Percentiles rank a stretch among this genome's conserved stretches.
phyloP scores from a whole-genome alignment of 2,888 invertebrate genomes.

The Catocala sponsa region DNA sequence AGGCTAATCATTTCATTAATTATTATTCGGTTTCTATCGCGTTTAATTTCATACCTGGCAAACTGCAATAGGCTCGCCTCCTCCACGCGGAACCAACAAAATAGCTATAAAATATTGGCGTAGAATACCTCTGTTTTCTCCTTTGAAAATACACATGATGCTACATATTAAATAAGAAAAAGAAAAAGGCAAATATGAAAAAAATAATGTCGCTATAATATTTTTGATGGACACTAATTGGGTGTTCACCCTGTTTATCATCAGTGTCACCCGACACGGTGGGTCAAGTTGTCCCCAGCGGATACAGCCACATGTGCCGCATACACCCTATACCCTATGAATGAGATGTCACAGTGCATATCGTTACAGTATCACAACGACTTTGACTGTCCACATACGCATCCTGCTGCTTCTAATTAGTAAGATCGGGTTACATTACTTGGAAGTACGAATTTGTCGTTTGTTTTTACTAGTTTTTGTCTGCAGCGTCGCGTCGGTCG shows the following conservation, averaged over 20 bases:
- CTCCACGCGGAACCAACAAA: no score
- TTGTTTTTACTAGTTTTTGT: not conserved
- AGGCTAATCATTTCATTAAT: no score
- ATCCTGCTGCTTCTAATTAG: slow-evolving; percentile 47
- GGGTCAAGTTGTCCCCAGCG: slow-evolving; percentile 41
- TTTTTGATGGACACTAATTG: slow-evolving; percentile 24
- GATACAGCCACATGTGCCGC: slow-evolving; percentile 40
- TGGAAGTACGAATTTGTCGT: slow-evolving; percentile 5
- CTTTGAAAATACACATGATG: no score
- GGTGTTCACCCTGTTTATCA: slow-evolving; percentile 30
- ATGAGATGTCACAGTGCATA: slow-evolving; percentile 41
- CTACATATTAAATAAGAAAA: no score
- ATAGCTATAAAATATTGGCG: no score
- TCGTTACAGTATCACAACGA: slow-evolving; percentile 24
- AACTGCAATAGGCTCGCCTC: no score
- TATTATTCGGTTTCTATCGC: no score
- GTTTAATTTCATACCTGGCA: no score
- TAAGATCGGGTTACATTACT: slow-evolving; percentile 44
- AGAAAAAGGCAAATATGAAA: no score
- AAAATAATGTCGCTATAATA: not conserved
- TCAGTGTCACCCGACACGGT: slow-evolving; percentile 26
- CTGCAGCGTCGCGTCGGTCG: no score
- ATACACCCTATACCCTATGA: slow-evolving; percentile 29
- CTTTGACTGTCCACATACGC: slow-evolving; percentile 34
- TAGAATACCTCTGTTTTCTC: no score